A percentile compares a stretch with the other conserved stretches of the same genome.
These are phyloP conservation scores for Baccha elongata DNA, from an alignment of 2,888 invertebrate species.

Conservation along the genomic window DNA sequence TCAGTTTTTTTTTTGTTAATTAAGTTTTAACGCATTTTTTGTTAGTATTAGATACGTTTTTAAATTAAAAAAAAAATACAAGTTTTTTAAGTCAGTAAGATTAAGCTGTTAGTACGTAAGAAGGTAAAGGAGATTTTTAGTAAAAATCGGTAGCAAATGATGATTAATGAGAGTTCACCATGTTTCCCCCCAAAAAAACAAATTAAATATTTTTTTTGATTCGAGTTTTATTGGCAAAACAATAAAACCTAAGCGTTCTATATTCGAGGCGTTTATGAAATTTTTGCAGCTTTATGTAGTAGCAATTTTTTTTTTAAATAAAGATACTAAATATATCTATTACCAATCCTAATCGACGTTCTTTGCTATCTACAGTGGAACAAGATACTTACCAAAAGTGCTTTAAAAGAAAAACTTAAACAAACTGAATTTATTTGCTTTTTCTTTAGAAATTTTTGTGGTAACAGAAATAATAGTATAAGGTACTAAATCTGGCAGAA, in stretches of 20 bases:
- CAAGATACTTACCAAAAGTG: constrained; percentile 72
- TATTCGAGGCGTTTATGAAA: background rate
- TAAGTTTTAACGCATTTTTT: constrained; percentile 33
- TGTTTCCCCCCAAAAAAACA: constrained; percentile 32
- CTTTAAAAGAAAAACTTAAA: constrained; percentile 71
- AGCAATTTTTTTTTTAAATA: constrained; percentile 8
- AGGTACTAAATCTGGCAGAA: constrained; percentile 67
- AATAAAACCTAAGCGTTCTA: constrained; percentile 60
- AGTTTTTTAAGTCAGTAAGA: constrained; percentile 30
- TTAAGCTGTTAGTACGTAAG: constrained; percentile 45
- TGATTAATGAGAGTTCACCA: constrained; percentile 57
- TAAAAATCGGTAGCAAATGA: constrained; percentile 48
- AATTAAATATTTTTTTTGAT: background rate
- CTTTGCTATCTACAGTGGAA: constrained; percentile 72
- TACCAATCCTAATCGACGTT: constrained; percentile 69
- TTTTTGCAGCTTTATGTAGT: constrained; percentile 12
- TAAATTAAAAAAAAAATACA: constrained; percentile 19
- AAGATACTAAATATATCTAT: constrained; percentile 29
- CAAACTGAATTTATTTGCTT: constrained; percentile 70
- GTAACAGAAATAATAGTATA: constrained; percentile 68
- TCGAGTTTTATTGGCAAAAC: constrained; percentile 32
- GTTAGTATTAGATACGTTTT: constrained; percentile 18
- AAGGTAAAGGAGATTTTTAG: constrained; percentile 31
- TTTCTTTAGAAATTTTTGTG: constrained; percentile 66
- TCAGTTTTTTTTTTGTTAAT: constrained; percentile 60